Conservation (phyloP, 2,797 vertebrate species). For the Aldrovandia affinis region DNA sequence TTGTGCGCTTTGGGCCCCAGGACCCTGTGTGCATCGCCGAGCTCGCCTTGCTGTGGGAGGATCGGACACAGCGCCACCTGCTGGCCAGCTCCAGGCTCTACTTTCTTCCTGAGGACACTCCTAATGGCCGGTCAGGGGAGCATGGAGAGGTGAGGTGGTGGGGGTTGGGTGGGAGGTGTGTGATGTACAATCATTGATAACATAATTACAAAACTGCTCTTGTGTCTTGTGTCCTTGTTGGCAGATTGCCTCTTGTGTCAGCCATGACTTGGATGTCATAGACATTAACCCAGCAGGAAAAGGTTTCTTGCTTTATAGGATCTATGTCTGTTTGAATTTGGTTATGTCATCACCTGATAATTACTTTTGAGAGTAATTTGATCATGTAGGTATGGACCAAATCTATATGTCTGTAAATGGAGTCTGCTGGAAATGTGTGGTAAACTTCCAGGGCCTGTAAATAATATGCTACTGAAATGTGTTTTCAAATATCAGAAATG, state of each 20-base stretch:
- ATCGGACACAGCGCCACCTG: conserved; percentile 72
- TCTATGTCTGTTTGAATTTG: background rate
- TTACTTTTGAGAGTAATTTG: background rate
- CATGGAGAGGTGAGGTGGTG: conserved; percentile 74
- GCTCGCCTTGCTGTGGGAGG: conserved; percentile 81
- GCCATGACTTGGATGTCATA: background rate
- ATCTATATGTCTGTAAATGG: background rate
- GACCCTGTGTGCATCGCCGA: conserved; percentile 79
- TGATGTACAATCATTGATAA: background rate
- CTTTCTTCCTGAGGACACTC: conserved; percentile 79
- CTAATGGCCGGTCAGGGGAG: conserved; percentile 73
- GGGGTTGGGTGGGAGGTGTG: background rate
- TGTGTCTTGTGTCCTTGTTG: background rate
- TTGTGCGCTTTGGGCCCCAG: conserved; percentile 73
- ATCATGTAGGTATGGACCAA: background rate
- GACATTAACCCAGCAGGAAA: no score
- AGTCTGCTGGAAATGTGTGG: background rate
- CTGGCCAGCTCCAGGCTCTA: conserved; percentile 80
- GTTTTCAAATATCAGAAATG: no score
- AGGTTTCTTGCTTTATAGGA: background rate
- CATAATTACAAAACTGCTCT: background rate
- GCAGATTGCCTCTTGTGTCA: background rate
- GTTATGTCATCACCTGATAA: background rate
- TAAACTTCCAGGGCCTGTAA: background rate
- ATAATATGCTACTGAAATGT: background rate